phyloP scores from a whole-genome alignment of 2,113 vertebrate species.

The Isichthys henryi region DNA sequence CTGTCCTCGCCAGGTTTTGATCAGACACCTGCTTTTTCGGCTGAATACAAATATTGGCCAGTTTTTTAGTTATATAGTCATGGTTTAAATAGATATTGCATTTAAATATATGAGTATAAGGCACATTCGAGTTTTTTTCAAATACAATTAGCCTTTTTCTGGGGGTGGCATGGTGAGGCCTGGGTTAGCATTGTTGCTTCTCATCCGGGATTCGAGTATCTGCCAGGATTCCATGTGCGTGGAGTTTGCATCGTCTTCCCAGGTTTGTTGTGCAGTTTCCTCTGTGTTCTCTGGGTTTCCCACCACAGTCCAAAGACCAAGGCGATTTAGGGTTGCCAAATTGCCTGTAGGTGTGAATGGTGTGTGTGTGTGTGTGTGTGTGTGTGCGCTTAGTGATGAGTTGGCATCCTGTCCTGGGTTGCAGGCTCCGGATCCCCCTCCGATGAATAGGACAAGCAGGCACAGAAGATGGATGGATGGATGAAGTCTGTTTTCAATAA shows the following conservation, averaged over 20 bases:
- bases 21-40: neutral
- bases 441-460: neutral
- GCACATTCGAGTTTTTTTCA: neutral
- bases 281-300: neutral
- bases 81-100: neutral
- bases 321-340: neutral
- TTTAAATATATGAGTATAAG: neutral
- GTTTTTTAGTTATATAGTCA: neutral
- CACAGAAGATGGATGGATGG: neutral
- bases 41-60: neutral
- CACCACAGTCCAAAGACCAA: neutral
- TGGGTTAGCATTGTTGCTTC: neutral
- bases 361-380: neutral
- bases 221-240: neutral
- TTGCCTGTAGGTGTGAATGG: neutral
- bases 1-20: neutral
- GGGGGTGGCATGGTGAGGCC: neutral
- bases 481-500: neutral
- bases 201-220: neutral
- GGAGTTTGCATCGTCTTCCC: neutral
- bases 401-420: neutral
- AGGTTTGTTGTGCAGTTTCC: neutral
- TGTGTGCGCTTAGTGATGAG: neutral
- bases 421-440: neutral
- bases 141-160: neutral